Conservation (phyloP, 1,140 invertebrate genomes). For the Ips typographus region DNA sequence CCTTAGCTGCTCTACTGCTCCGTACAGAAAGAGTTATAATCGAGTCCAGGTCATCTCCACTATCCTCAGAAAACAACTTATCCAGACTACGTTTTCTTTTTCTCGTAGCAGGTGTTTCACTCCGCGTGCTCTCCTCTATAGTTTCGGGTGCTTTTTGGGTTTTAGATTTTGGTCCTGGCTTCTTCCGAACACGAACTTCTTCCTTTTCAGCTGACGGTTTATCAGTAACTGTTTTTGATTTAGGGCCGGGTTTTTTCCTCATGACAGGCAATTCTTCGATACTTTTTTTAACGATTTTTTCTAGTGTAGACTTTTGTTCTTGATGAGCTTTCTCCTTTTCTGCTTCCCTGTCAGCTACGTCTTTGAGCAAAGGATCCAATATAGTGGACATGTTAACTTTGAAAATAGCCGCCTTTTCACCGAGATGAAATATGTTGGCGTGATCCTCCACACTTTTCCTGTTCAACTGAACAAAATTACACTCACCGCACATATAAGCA, state of each 20-base stretch:
- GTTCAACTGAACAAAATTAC: conserved; percentile 68
- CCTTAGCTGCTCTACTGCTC: conserved; percentile 35
- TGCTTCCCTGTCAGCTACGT: neutral
- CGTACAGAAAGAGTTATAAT: conserved; percentile 34
- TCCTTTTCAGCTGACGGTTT: neutral
- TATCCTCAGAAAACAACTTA: conserved; percentile 28
- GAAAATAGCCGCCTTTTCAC: conserved; percentile 29
- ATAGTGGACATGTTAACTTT: conserved; percentile 38
- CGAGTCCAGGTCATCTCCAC: conserved; percentile 28
- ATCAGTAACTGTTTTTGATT: conserved; percentile 28
- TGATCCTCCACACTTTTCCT: conserved; percentile 62
- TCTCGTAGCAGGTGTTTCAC: conserved; percentile 1
- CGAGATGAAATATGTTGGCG: conserved; percentile 50
- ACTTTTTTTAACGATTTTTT: neutral
- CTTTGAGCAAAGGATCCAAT: conserved; percentile 15
- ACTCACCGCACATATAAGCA: conserved; percentile 66
- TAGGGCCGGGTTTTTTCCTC: conserved; percentile 21
- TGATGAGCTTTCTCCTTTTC: neutral
- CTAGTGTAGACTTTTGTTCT: neutral
- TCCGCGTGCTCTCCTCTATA: neutral
- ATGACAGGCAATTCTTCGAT: neutral
- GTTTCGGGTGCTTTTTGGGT: neutral
- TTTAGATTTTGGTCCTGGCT: conserved; percentile 24
- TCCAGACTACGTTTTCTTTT: conserved; percentile 25
- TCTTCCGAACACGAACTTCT: neutral